A percentile compares a stretch with the other conserved stretches of the same genome.
phyloP scores from a whole-genome alignment of 1,140 invertebrate species.

The Drosophila truncata region DNA sequence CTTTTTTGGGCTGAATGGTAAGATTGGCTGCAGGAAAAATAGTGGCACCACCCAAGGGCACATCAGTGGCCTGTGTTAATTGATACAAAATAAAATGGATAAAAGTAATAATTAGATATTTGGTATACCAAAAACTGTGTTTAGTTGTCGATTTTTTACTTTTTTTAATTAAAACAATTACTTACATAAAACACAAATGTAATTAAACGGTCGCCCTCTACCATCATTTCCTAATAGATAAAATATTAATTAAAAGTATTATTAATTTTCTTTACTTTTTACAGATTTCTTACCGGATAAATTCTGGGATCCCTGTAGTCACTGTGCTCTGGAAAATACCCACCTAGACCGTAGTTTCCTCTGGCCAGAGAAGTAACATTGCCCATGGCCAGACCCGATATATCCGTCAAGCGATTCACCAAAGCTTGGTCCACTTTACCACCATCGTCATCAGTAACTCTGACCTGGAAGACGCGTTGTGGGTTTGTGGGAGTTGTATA shows the following conservation, averaged over 20 bases:
- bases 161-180: not conserved
- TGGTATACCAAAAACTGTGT: too few species aligned
- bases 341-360: conserved; percentile 35
- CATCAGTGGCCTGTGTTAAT: conserved; percentile 14
- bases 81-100: too few species aligned
- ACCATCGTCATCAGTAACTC: conserved; percentile 12
- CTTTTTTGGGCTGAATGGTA: conserved; percentile 35
- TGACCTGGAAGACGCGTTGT: conserved; percentile 22
- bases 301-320: conserved; percentile 30
- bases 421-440: conserved; percentile 24
- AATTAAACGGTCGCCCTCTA: conserved; percentile 32
- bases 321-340: conserved; percentile 33
- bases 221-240: not conserved
- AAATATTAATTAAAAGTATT: too few species aligned
- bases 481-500: conserved; percentile 4
- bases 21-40: conserved; percentile 32
- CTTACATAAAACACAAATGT: conserved; percentile 47
- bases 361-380: conserved; percentile 13
- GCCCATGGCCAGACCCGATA: conserved; percentile 23
- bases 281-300: conserved; percentile 10
- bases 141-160: accelerated
- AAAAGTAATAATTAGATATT: too few species aligned
- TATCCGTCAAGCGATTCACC: conserved; percentile 36
- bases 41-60: conserved; percentile 34
- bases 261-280: not conserved